Evolutionary conservation across 2,797 vertebrate species (phyloP).

Genomic region (Mycteria americana): DNA sequence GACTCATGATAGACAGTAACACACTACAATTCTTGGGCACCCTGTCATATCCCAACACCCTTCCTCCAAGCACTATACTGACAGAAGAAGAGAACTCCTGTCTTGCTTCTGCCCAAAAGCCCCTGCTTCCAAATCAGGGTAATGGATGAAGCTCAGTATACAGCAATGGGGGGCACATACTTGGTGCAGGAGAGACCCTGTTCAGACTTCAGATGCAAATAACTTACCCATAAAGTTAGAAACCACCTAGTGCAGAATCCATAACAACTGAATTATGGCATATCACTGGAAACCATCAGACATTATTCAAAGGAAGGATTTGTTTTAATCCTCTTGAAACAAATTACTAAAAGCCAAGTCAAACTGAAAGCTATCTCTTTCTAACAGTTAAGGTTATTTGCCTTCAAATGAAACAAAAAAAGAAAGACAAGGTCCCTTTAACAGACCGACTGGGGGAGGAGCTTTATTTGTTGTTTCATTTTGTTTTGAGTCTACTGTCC

Average conservation of each 20-base stretch:
- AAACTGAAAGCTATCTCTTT: not conserved
- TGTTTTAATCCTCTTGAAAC: not conserved
- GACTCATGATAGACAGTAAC: not conserved
- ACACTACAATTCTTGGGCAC: not conserved
- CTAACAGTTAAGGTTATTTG: not conserved
- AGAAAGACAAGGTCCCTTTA: not conserved
- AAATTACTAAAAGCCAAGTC: not conserved
- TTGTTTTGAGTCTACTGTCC: not conserved
- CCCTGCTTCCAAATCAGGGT: not conserved
- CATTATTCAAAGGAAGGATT: not conserved
- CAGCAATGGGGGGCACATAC: not conserved
- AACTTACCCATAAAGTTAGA: not conserved
- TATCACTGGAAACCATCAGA: not conserved
- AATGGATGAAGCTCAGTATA: accelerated
- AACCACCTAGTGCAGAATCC: not conserved
- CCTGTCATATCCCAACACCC: accelerated
- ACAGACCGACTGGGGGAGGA: not conserved
- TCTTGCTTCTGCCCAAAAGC: not conserved
- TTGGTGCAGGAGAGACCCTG: not conserved
- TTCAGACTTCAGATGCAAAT: not conserved
- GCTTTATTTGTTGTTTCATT: not conserved
- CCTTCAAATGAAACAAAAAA: not conserved
- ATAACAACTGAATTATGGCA: not conserved
- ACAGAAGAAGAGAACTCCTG: not conserved
- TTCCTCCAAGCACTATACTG: accelerated